These are phyloP conservation scores for Paedocypris sp. DNA, from an alignment of 2,113 vertebrate species.

Conservation along the genomic window DNA sequence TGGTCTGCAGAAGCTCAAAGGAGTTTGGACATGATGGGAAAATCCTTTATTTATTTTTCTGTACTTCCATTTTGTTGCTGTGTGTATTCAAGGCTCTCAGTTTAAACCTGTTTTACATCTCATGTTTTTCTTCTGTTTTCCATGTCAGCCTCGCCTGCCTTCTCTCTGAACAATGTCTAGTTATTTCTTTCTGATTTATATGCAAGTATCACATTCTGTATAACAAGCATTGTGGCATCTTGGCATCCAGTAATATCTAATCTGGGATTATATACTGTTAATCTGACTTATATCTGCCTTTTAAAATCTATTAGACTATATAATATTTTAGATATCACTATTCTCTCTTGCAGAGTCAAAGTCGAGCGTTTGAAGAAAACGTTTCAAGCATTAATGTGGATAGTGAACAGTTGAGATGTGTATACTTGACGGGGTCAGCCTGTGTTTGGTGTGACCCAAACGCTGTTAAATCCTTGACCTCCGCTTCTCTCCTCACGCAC, in stretches of 20 bases:
- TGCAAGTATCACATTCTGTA: slow-evolving; percentile 18
- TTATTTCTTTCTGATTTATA: no score
- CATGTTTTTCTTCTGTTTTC: no score
- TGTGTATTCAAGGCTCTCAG: neutral
- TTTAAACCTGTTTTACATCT: neutral
- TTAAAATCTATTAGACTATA: slow-evolving; percentile 2
- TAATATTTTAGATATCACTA: no score
- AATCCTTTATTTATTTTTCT: no score
- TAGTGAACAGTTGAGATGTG: neutral
- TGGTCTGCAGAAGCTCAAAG: no score
- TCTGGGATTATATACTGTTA: slow-evolving; percentile 63
- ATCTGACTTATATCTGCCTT: no score
- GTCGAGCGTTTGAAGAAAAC: no score
- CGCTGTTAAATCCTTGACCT: slow-evolving; percentile 42
- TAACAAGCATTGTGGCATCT: slow-evolving; percentile 19
- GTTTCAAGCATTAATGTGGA: neutral
- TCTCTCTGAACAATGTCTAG: no score
- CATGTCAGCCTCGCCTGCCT: slow-evolving; percentile 15
- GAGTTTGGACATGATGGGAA: no score
- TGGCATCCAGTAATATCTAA: slow-evolving; percentile 32
- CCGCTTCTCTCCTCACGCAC: slow-evolving; percentile 2
- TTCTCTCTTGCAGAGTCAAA: no score
- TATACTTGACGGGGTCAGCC: neutral
- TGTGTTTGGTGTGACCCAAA: slow-evolving; percentile 39
- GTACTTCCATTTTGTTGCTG: slow-evolving; percentile 37